Base-by-base conservation (phyloP, 2,888 invertebrate species). In the Nemotelus nigrinus region DNA sequence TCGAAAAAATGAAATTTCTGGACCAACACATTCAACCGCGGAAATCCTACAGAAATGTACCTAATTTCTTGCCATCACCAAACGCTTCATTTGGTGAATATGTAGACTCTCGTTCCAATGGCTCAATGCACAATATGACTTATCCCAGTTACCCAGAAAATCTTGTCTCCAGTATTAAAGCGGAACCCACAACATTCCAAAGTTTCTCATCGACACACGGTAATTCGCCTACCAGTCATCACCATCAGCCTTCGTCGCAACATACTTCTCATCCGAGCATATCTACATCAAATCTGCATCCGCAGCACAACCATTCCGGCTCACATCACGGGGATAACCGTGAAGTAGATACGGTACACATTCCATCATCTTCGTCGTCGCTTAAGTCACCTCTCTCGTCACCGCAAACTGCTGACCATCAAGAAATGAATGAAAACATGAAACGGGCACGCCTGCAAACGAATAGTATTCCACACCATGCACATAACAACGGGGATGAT, bases 1-100 rank as follows among this genome's bases (percentile, higher is more conserved):
- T 87, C 70, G 87, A 87, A 79, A 87, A 87, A 82, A 87, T 87
- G 87, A 87, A 86, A 82, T 87, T 87, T 79, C 81, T 87, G 2
- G 87, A 87, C 79, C 85, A 86, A 75, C 87, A 86, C 77, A 87
- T 87, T 76, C 87, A 87, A 77, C 86, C 87, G 3, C 83, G 87
- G 5, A 87, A 87, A 81, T 87, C 87, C 2, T 87, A 87, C 79
- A 83, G 87, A 53, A 86, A 86, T 80, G 85, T 86, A 48, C 84
- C 86, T 10, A 86, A 82, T 81, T 86, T 86, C 78, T 80, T 87
- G 2, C 84, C 86, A 2, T 86, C 86, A 0, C 86, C 86, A 0
- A 86, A 86, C 44, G 84, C 85, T 68, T 83, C 84, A 48, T 86
- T 84, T 78, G 84, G 83, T 25, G 87, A 87, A 77, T 86, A 85